Base-by-base conservation (phyloP, 1,140 invertebrate species). In the Bacillus rossius region DNA sequence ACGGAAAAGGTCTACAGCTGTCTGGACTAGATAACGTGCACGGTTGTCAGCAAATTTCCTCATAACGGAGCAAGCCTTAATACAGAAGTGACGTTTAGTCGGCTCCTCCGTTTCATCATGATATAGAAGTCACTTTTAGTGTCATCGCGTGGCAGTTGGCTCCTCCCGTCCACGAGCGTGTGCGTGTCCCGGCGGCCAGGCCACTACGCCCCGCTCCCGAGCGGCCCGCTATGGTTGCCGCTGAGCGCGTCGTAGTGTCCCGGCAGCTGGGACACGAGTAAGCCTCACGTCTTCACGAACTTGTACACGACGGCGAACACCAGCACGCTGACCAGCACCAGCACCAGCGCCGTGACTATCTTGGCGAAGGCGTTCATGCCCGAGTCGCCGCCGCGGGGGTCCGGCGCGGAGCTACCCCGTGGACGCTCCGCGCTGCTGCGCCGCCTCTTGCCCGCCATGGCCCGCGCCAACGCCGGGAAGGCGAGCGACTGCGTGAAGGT, bases 241-340 rank as follows among this genome's bases (percentile, higher is more conserved):
- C 16, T 17, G 8, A 54, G 0, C 37, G 7, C n/a, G 10, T 57
- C 55, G 10, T 48, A 16, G 29, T 59, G 57, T 50, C 57, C 57
- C 57, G n/a, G 16, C 13, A 53, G 8, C 29, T 83, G 83, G 70
- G 82, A 82, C 80, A 86, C 75, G 71, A 87, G 79, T 78, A 84
- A 85, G 42, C 84, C 84, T 87, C 84, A 87, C 82, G 84, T 85
- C 67, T 81, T 77, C 64, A 86, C 84, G 65, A 87, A 87, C 67
- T 88, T 88, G 67, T 87, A 88, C 20, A 89, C 84, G 2, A 88
- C 83, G 10, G 85, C 81, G 68, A 88, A 87, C 50, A 88, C 85
- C 66, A 89, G 75, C 45, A 88, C 82, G 63, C 84, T 86, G 20
- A 88, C 83, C 8, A 87, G 70, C 60, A 88, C 82, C 17, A 88